Percentiles rank a stretch among this genome's conserved stretches.
phyloP scores from a whole-genome alignment of 2,113 vertebrate species.

The rabbit (Oryctolagus cuniculus) region mOryCun1.1 NC_091434.1:50907501-50908000 shows the following conservation, averaged over 20 bases:
- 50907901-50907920: neutral
- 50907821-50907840: constrained; percentile 90
- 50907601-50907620: neutral
- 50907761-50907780: constrained; percentile 98
- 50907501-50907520: neutral
- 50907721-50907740: constrained; percentile 96
- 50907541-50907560: neutral
- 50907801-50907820: constrained; percentile 95
- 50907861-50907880: neutral
- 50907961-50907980: constrained; percentile 92
- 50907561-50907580: neutral
- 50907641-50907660: neutral
- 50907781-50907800: constrained; percentile 97
- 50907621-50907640: neutral
- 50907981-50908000: constrained; percentile 93
- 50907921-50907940: constrained; percentile 90
- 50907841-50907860: constrained; percentile 87
- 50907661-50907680: neutral
- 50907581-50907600: neutral
- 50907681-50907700: neutral
- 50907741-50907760: constrained; percentile 94
- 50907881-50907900: neutral
- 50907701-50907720: neutral
- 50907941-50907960: constrained; percentile 95
- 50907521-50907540: neutral